These are phyloP conservation scores for Decapterus maruadsi DNA, from an alignment of 2,797 vertebrate species.

Conservation along the genomic window DNA sequence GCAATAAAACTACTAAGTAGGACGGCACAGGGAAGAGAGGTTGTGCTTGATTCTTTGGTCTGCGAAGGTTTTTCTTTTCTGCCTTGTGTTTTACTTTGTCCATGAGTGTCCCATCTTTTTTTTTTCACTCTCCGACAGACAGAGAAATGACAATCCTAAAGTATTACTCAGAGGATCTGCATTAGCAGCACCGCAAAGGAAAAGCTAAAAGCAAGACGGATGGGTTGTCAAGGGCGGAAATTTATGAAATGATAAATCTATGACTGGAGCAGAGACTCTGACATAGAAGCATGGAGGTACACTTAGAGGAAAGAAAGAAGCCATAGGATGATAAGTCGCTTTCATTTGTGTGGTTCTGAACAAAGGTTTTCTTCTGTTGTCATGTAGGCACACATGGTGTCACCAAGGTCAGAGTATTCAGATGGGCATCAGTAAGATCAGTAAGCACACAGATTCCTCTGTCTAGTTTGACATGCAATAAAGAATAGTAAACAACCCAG, in stretches of 20 bases:
- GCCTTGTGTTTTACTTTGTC: conserved; percentile 52
- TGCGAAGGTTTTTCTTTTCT: conserved; percentile 60
- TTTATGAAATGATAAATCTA: conserved; percentile 59
- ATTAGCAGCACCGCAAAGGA: conserved; percentile 60
- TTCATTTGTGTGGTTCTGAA: conserved; percentile 37
- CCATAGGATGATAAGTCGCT: conserved; percentile 39
- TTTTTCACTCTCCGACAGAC: conserved; percentile 47
- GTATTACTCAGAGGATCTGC: conserved; percentile 63
- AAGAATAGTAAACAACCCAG: conserved; percentile 11
- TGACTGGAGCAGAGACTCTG: conserved; percentile 41
- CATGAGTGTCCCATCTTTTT: conserved; percentile 42
- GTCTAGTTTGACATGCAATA: background rate
- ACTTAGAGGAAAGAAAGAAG: conserved; percentile 29
- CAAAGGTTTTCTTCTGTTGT: conserved; percentile 34
- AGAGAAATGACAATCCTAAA: conserved; percentile 62
- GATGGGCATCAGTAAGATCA: conserved; percentile 34
- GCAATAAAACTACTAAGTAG: conserved; percentile 43
- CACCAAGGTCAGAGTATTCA: conserved; percentile 59
- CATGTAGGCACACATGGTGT: conserved; percentile 27
- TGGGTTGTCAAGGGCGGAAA: conserved; percentile 46
- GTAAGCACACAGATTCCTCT: conserved; percentile 12
- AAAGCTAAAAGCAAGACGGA: conserved; percentile 62
- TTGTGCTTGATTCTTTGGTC: conserved; percentile 56
- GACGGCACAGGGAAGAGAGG: conserved; percentile 38
- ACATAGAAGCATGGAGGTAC: conserved; percentile 51